These are phyloP conservation scores for Caenorhabditis afra DNA, from an alignment of 2,888 invertebrate genomes.

Conservation along the genomic window DNA sequence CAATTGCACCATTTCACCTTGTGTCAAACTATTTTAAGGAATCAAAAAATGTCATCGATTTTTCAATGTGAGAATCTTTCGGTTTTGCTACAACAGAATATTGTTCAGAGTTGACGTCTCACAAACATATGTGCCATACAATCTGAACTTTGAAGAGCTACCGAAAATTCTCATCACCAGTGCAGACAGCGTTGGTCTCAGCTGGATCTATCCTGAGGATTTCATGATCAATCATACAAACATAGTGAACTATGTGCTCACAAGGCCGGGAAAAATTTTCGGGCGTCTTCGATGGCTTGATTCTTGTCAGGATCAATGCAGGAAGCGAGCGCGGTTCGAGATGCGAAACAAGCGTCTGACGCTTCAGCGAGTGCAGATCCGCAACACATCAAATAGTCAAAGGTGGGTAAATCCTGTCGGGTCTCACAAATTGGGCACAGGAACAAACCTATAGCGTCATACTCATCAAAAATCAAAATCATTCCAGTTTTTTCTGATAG, in stretches of 20 bases:
- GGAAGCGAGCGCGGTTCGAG: constrained; percentile 28
- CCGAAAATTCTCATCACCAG: constrained; percentile 49
- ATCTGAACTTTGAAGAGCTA: constrained; percentile 50
- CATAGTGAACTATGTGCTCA: constrained; percentile 27
- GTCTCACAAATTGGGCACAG: constrained; percentile 36
- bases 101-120: constrained; percentile 51
- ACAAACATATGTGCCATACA: constrained; percentile 42
- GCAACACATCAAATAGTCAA: constrained; percentile 36
- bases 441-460: constrained; percentile 13
- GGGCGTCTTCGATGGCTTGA: constrained; percentile 22
- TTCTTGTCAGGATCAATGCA: constrained; percentile 39
- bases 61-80: constrained; percentile 40
- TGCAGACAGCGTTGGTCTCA: constrained; percentile 39
- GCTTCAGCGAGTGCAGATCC: constrained; percentile 31
- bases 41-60: constrained; percentile 9
- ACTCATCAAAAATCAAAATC: constrained; percentile 23
- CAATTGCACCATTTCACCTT: constrained; percentile 44
- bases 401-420: constrained; percentile 45
- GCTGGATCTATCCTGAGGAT: constrained; percentile 56
- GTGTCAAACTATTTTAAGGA: constrained; percentile 32
- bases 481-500: constrained; percentile 7
- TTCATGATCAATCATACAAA: constrained; percentile 53
- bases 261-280: constrained; percentile 35
- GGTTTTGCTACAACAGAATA: background rate
- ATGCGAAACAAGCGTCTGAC: constrained; percentile 26